These are phyloP conservation scores for Rhinopithecus roxellana DNA, from an alignment of 2,113 vertebrate genomes.

Conservation along the genomic window DNA sequence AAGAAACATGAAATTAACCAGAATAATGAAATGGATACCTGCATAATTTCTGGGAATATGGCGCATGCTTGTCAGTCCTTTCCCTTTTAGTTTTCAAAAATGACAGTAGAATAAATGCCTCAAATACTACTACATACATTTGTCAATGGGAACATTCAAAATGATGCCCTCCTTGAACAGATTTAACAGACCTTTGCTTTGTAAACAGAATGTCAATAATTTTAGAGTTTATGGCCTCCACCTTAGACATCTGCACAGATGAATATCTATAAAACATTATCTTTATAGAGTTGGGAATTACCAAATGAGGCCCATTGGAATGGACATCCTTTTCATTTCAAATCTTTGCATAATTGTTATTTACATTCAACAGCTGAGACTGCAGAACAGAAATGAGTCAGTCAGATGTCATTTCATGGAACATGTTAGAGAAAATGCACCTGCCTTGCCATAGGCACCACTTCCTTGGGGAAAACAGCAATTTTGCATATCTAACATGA, in stretches of 20 bases:
- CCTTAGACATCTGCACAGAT: neutral
- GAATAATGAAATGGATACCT: neutral
- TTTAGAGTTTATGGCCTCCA: slow-evolving; percentile 49
- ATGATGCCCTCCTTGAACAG: neutral
- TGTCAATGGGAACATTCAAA: slow-evolving; percentile 8
- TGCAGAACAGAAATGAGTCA: slow-evolving; percentile 26
- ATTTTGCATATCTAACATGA: slow-evolving; percentile 27
- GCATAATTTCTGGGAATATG: neutral
- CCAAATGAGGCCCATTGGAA: neutral
- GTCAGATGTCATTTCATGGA: slow-evolving; percentile 63
- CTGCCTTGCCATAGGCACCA: slow-evolving; percentile 19
- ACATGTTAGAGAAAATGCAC: slow-evolving; percentile 31
- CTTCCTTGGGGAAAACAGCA: slow-evolving; percentile 29
- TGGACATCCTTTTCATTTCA: slow-evolving; percentile 47
- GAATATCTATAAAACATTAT: slow-evolving; percentile 48
- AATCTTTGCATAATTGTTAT: slow-evolving; percentile 50
- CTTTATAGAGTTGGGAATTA: slow-evolving; percentile 36
- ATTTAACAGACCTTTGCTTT: neutral
- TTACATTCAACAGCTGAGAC: slow-evolving; percentile 59
- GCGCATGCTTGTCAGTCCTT: neutral
- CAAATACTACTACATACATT: neutral
- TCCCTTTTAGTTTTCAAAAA: neutral
- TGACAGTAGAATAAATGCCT: neutral
- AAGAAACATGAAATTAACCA: neutral
- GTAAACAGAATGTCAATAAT: neutral